Evolutionary conservation across 2,113 vertebrate genomes (phyloP).

Genomic region (Pseudorectes ferrugineus): DNA sequence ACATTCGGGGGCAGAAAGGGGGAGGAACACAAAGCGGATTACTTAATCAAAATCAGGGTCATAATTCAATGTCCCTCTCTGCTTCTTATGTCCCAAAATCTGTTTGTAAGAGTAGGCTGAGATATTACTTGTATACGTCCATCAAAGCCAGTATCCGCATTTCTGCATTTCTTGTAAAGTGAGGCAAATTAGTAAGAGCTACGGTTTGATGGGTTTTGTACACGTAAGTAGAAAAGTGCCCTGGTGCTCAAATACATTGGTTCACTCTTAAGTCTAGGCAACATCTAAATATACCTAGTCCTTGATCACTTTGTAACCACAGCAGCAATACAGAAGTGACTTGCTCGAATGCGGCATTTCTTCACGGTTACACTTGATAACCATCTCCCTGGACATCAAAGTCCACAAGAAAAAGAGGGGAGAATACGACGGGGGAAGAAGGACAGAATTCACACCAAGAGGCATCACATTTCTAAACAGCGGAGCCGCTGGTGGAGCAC

Average conservation of each 20-base stretch:
- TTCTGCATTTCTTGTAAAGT: rapidly evolving
- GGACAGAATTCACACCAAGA: not conserved
- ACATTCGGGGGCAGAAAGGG: too few relatives aligned
- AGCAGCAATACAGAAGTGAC: rapidly evolving
- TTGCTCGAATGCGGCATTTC: not conserved
- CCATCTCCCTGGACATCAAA: not conserved
- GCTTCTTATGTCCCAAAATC: not conserved
- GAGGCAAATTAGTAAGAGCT: not conserved
- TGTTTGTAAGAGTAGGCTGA: not conserved
- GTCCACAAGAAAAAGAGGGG: not conserved
- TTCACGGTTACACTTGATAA: not conserved
- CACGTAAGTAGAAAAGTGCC: rapidly evolving
- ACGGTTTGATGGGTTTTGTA: not conserved
- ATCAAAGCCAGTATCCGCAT: rapidly evolving
- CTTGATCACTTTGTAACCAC: not conserved
- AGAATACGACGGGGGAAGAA: rapidly evolving
- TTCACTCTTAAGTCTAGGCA: too few relatives aligned
- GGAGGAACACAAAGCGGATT: not conserved
- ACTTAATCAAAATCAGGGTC: not conserved
- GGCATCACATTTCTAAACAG: not conserved
- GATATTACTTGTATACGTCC: rapidly evolving
- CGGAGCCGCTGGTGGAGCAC: not conserved
- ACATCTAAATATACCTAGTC: not conserved
- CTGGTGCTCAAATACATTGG: not conserved
- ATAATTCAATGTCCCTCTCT: not conserved